Evolutionary conservation across 1,140 invertebrate species (phyloP), one percentile per base, ranked within the genome.

Genomic region (Hormaphis cornu): DNA sequence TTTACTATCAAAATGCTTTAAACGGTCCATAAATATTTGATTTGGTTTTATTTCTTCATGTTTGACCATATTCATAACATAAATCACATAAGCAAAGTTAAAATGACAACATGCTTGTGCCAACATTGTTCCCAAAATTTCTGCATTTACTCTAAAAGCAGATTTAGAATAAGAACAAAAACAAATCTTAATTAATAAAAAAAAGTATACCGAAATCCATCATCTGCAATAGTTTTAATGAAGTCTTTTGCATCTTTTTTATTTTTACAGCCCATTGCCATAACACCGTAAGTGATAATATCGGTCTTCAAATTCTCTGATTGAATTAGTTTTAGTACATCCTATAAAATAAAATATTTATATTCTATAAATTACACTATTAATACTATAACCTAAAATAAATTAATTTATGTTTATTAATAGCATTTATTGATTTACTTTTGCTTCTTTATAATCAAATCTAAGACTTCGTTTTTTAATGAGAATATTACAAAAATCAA

Each of bases 401-500:
- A n/a, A n/a, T n/a, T n/a, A n/a, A n/a, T n/a, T n/a, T n/a, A n/a
- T n/a, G n/a, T n/a, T n/a, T n/a, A n/a, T n/a, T n/a, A n/a, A n/a
- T n/a, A n/a, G n/a, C n/a, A n/a, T n/a, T 16, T 50, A 3, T n/a
- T 53, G n/a, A 1, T 22, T 80, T 82, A 89, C 88, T 78, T 83
- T 83, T 26, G 87, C 89, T 74, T 77, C 79, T 61, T 82, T 77
- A 76, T 85, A 86, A 74, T 90, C 84, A 58, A 77, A 78, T 73
- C 88, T 79, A 70, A 84, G 78, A 74, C 83, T 85, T 63, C 89
- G 81, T 75, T 85, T 90, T 74, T 88, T 91, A 54, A 96, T 93
- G 16, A 95, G 78, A 76, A 89, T 83, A 78, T 95, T 97, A 73
- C 85, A 93, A 76, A 95, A 93, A 75, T 86, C 85, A 40, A 89